These are phyloP conservation scores for Papilio demoleus DNA, from an alignment of 2,888 invertebrate genomes.

Conservation along the genomic window DNA sequence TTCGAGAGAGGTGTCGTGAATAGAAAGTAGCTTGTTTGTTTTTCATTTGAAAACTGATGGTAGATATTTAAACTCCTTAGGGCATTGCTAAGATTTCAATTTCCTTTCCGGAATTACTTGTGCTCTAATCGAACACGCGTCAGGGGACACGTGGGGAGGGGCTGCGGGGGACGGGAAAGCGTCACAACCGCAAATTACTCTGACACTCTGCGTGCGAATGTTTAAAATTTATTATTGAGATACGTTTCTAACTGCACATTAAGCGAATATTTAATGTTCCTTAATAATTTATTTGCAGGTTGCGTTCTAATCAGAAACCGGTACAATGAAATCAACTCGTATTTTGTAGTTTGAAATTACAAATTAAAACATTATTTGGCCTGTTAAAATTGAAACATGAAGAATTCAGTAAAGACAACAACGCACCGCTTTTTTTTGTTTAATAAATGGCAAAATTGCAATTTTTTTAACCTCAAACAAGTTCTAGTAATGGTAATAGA, in stretches of 20 bases:
- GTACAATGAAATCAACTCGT: constrained; percentile 8
- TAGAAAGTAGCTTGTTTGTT: constrained; percentile 60
- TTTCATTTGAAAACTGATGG: constrained; percentile 63
- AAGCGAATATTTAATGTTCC: constrained; percentile 63
- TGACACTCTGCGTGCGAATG: constrained; percentile 74
- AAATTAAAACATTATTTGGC: neutral
- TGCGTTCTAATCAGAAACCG: constrained; percentile 26
- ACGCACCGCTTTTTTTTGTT: neutral
- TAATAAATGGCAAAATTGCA: too few relatives aligned
- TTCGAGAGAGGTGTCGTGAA: constrained; percentile 30
- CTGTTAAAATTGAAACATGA: neutral
- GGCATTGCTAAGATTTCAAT: constrained; percentile 83
- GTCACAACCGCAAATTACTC: constrained; percentile 79
- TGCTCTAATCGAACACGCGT: constrained; percentile 82
- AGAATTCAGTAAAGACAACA: neutral
- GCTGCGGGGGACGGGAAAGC: constrained; percentile 53
- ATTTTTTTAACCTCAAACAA: neutral
- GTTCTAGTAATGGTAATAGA: constrained; percentile 42
- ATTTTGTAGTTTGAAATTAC: constrained; percentile 19
- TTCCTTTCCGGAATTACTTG: constrained; percentile 83
- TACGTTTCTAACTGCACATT: constrained; percentile 60
- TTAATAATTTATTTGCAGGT: constrained; percentile 56
- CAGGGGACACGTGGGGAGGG: constrained; percentile 65
- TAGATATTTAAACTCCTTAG: constrained; percentile 75
- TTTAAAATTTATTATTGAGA: constrained; percentile 77